Base-by-base conservation (phyloP, 1,140 invertebrate species). In the Drosophila paulistorum region DNA sequence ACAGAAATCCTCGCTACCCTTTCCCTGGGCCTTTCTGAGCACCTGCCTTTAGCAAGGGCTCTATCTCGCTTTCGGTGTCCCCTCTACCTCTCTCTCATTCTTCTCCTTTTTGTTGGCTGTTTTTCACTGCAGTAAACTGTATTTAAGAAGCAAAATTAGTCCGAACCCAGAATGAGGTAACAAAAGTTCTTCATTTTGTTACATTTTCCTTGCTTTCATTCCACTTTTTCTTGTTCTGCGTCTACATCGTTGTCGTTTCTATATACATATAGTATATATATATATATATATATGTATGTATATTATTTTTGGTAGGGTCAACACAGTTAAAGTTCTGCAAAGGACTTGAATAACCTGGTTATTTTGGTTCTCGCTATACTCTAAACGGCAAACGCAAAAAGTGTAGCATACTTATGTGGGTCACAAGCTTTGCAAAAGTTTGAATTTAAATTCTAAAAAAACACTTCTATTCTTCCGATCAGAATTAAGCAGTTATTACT, bases 81-180 rank as follows among this genome's bases (percentile, higher is more conserved):
- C 64, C 35, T 30, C 26, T 7, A 17, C 17, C 6, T 5, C 20
- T 26, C 45, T 26, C 3, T 26, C 23, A 26, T 4, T 26, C 14
- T 48, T 30, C 39, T 37, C 33, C 33, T 30, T n/a, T 45, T 23
- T 65, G 37, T 35, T 41, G 58, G 17, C 10, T 54, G n/a, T 26
- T 23, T 65, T 65, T 72, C 23, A 54, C 54, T 55, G 30, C 71
- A 63, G 61, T 75, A 51, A 61, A 62, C 71, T 79, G 77, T 71
- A 74, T 74, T 84, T 80, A 84, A 85, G 74, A 81, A 48, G 62
- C 42, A 54, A 77, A 77, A 77, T 77, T 77, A 77, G 74, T 77
- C 37, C 74, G 65, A 73, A 17, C 70, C 17, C 45, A 23, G 45
- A 51, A 51, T 51, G 45, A 51, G 45, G 45, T 51, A 51, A 51